A percentile compares a stretch with the other conserved stretches of the same genome.
Evolutionary conservation across 2,888 invertebrate genomes (phyloP).

Genomic region (Stenotaenia linearis): DNA sequence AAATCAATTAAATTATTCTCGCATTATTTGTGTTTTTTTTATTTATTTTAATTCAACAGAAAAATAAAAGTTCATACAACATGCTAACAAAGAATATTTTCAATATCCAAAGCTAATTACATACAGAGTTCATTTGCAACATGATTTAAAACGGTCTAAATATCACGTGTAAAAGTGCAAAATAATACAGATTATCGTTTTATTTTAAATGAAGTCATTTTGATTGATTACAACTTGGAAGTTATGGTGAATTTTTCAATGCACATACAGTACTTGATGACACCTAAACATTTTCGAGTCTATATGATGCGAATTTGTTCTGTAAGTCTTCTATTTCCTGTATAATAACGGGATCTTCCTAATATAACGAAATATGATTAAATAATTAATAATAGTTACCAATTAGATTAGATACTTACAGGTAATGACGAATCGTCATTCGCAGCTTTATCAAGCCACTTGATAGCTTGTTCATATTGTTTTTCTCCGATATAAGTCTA

Average conservation of each 20-base stretch:
- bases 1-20: background rate
- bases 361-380: slow-evolving; percentile 35
- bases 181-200: too few species aligned
- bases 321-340: slow-evolving; percentile 39
- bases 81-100: too few species aligned
- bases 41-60: background rate
- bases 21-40: background rate
- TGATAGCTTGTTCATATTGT: slow-evolving; percentile 52
- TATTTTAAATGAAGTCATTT: too few species aligned
- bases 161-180: too few species aligned
- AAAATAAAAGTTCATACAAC: too few species aligned
- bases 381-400: background rate
- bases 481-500: slow-evolving; percentile 52
- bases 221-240: background rate
- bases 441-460: slow-evolving; percentile 50
- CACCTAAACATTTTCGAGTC: background rate
- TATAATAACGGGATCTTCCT: slow-evolving; percentile 43
- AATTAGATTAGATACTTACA: slow-evolving; percentile 36
- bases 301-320: slow-evolving; percentile 38
- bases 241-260: too few species aligned
- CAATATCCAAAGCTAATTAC: too few species aligned
- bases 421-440: slow-evolving; percentile 32
- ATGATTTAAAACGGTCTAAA: too few species aligned
- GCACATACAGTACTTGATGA: too few species aligned
- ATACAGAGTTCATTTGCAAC: too few species aligned